A percentile compares a stretch with the other conserved stretches of the same genome.
Evolutionary conservation across 2,113 vertebrate species (phyloP).

Genomic region (Pelecanus crispus): DNA sequence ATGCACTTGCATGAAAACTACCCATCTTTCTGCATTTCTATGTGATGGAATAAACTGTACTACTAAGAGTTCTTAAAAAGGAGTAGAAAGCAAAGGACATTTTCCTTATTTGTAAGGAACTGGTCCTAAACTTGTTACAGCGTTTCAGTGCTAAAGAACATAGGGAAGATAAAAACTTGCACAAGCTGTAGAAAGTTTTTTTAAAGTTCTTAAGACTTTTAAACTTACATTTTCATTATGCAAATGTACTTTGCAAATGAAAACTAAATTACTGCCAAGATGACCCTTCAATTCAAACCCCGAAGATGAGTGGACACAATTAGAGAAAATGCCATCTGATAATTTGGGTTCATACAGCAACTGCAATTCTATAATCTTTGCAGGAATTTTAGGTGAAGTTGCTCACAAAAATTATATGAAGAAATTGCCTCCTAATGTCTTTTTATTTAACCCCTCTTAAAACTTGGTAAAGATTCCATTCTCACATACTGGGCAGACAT

Average conservation of each 20-base stretch:
- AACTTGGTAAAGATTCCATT: not conserved
- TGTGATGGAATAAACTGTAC: not conserved
- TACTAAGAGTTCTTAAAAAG: not conserved
- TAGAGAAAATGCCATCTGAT: not conserved
- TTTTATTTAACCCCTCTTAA: not conserved
- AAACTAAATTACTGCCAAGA: not conserved
- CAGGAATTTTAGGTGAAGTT: not conserved
- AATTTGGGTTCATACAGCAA: not conserved
- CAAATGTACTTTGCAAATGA: not conserved
- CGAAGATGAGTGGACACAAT: not conserved
- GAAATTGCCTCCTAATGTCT: not conserved
- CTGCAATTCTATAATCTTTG: not conserved
- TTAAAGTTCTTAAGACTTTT: not conserved
- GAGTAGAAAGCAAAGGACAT: not conserved
- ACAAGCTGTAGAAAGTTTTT: not conserved
- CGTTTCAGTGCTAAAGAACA: not conserved
- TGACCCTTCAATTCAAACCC: not conserved
- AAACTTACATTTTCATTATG: not conserved
- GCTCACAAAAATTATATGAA: not conserved
- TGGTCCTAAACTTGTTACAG: not conserved
- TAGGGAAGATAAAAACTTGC: not conserved
- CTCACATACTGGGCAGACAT: not conserved
- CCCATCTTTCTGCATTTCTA: not conserved
- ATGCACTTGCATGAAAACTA: not conserved
- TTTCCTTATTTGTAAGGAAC: not conserved